Evolutionary conservation across 2,888 invertebrate species (phyloP), one percentile per base, ranked within the genome.

Genomic region (Hirtodrosophila alboralis): DNA sequence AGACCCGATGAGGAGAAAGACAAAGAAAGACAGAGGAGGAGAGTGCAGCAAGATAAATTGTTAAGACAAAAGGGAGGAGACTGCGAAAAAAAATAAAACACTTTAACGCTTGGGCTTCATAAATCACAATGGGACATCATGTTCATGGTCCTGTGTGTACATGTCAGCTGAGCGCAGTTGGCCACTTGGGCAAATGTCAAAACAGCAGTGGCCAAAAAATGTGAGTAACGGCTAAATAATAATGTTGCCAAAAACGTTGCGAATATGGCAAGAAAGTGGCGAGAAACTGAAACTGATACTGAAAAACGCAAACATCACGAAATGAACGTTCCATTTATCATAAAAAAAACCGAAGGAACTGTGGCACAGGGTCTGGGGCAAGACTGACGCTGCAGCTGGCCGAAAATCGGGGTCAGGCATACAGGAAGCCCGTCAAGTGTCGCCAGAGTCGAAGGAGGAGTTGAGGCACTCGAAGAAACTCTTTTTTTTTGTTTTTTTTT

Each of bases 161-260:
- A 44, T 69, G 69, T 66, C 60, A 54, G 66, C 31, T 34, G 54
- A n/a, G 38, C 38, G n/a, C 45, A 51, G 31, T 33, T 40, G 60
- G 31, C 30, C 79, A 78, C 40, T 70, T 78, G 67, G 60, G 31
- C 28, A 47, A 58, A 78, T 79, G 79, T 84, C 79, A 84, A 68
- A 80, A 80, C 84, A 77, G 68, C 68, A 68, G 81, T 71, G 78
- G 68, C 78, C 81, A 72, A 70, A 72, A 70, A 81, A 84, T 84
- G 81, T 80, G 79, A 84, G 84, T 81, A 80, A 80, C 81, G 78
- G 84, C 84, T 74, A 84, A 78, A 80, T 84, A 80, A 80, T 80
- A 81, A 74, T 84, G 78, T 57, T 71, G 74, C 38, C 52, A 54
- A 44, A 51, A 68, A 54, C 51, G 34, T 58, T 48, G 41, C 28